Conservation (phyloP, 2,888 invertebrate genomes). For the Bhutanitis thaidina region DNA sequence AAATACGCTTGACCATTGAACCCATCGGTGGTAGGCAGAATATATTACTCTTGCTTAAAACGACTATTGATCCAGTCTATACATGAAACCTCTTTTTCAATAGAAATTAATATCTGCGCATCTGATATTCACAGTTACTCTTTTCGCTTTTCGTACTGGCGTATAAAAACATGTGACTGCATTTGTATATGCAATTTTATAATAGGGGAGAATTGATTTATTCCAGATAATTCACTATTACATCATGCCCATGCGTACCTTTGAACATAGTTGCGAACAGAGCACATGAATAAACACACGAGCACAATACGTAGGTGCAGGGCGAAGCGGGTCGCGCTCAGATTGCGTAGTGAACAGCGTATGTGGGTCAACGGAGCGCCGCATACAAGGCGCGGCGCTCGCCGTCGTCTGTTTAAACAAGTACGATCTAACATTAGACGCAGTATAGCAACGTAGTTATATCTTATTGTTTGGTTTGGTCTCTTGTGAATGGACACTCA, state of each 20-base stretch:
- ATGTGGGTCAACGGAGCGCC: slow-evolving; percentile 73
- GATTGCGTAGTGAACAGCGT: slow-evolving; percentile 71
- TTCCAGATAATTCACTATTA: not conserved
- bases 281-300: slow-evolving; percentile 13
- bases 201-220: not conserved
- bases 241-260: slow-evolving; percentile 7
- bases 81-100: no score
- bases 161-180: no score
- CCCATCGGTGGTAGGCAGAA: no score
- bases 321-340: slow-evolving; percentile 63
- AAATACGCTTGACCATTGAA: no score
- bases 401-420: slow-evolving; percentile 38
- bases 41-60: no score
- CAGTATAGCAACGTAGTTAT: not conserved
- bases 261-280: slow-evolving; percentile 23
- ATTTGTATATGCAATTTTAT: no score
- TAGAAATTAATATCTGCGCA: no score
- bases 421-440: slow-evolving; percentile 7
- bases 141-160: no score
- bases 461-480: slow-evolving; percentile 12
- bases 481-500: slow-evolving; percentile 10
- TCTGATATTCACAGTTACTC: no score
- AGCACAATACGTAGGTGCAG: slow-evolving; percentile 20
- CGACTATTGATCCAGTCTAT: no score
- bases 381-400: slow-evolving; percentile 22